Evolutionary conservation across 1,140 invertebrate species (phyloP), one percentile per base, ranked within the genome.

Genomic region (Alviniconcha marisindica): DNA sequence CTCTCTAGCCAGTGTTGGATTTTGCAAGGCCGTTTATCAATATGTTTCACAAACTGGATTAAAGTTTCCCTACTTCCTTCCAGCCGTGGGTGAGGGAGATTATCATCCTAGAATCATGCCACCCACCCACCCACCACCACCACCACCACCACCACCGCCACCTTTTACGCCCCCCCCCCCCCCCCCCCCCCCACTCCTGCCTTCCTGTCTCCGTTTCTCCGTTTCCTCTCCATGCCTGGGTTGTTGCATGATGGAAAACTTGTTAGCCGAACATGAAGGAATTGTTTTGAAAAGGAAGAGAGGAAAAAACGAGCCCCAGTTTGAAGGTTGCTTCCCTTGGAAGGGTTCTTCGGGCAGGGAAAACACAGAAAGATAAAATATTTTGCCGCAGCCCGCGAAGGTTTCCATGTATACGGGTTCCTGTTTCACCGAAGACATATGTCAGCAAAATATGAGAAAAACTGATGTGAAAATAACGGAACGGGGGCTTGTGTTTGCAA

Each of bases 281-380:
- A 79, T 83, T 79, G 77, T 83, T 83, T 83, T 79, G 77, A 83
- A 79, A 83, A 83, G 77, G 38, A 66, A 79, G 60, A 83, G 73
- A 44, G 71, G 38, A 21, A n/a, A 38, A 76, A 38, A n/a, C 31
- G 42, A 14, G 56, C 40, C 77, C 33, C 21, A 33, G 77, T 36
- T 66, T 80, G 77, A 44, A 80, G 60, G 77, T 80, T 80, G 77
- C 77, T 80, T 80, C 77, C 77, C 60, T 66, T 80, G 40, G 77
- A 80, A 40, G 51, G 66, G 77, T 56, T 80, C 77, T 71, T 83
- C 82, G 42, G 66, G 63, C 38, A 79, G 77, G 42, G 63, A 79
- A 83, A 83, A 83, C 76, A 79, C 56, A 33, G 44, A 79, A 83
- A 83, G 77, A 83, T 83, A 78, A 83, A 83, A 83, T 83, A 83